Evolutionary conservation across 2,888 invertebrate species (phyloP), one percentile per base, ranked within the genome.

Genomic region (Agrochola lota): DNA sequence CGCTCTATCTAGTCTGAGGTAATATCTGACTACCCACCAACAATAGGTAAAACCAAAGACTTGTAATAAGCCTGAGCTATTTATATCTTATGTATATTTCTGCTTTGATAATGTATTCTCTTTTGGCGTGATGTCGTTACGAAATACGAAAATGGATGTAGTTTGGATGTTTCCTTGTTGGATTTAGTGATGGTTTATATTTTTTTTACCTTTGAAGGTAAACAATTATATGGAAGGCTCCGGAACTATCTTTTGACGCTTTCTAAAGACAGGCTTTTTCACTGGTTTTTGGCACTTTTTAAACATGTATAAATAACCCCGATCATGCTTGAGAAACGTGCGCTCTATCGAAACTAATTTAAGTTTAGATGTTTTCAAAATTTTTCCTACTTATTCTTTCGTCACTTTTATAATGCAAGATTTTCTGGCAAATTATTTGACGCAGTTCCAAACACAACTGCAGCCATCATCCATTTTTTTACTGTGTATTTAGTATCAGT

Each of bases 81-180:
- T 79, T 73, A 57, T 63, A 57, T 52, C 52, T 52, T 52, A 20
- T 52, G 20, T 52, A 52, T 52, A 23, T 52, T 52, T 23, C 52
- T 52, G n/a, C 59, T 43, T 35, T 15, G 5, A 52, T n/a, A 60
- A 79, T 43, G 26, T 67, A 64, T 75, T 59, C 43, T 69, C 59
- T 80, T 75, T 76, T 52, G 57, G 57, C 43, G 68, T 43, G 43
- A 75, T 52, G 17, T 63, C 40, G 52, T 81, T 72, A 71, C 52
- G 35, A 52, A 80, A 66, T 20, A 67, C 40, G 23, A 62, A 68
- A 74, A 62, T 66, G 26, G 23, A 74, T 35, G 52, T 11, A 73
- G 35, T 43, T 59, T 64, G 15, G 52, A 66, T 60, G 59, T 72
- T 72, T 49, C 57, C 30, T 59, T 80, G 23, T 77, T 59, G 17